These are phyloP conservation scores for Labeo catla DNA, from an alignment of 2,113 vertebrate genomes.

Conservation along the genomic window DNA sequence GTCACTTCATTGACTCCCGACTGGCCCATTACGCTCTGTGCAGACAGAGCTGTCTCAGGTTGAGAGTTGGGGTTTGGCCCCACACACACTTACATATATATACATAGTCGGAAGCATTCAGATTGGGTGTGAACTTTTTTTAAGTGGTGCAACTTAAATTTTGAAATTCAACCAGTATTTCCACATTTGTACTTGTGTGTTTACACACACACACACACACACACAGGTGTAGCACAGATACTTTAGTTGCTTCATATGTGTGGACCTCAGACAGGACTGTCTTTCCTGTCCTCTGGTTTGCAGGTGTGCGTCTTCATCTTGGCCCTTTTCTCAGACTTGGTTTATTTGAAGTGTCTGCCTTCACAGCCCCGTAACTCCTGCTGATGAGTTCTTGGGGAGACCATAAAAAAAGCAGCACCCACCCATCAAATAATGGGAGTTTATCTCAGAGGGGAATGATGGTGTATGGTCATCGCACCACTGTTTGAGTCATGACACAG, in stretches of 20 bases:
- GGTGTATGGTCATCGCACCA: neutral
- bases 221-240: neutral
- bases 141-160: no score
- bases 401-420: constrained; percentile 15
- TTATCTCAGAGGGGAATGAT: constrained; percentile 15
- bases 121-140: neutral
- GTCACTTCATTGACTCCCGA: constrained; percentile 49
- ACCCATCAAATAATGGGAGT: constrained; percentile 24
- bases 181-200: no score
- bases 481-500: neutral
- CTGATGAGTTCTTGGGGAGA: constrained; percentile 45
- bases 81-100: neutral
- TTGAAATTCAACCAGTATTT: no score
- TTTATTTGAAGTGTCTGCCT: constrained; percentile 43
- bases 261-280: neutral
- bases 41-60: constrained; percentile 48
- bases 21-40: constrained; percentile 39
- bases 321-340: constrained; percentile 31
- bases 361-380: constrained; percentile 38
- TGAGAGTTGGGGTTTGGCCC: constrained; percentile 2
- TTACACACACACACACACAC: constrained; percentile 26
- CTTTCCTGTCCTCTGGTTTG: neutral
- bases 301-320: constrained; percentile 26
- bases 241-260: neutral
- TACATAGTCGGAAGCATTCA: neutral